phyloP scores from a whole-genome alignment of 2,113 vertebrate genomes.

The Cebidichthys violaceus region DNA sequence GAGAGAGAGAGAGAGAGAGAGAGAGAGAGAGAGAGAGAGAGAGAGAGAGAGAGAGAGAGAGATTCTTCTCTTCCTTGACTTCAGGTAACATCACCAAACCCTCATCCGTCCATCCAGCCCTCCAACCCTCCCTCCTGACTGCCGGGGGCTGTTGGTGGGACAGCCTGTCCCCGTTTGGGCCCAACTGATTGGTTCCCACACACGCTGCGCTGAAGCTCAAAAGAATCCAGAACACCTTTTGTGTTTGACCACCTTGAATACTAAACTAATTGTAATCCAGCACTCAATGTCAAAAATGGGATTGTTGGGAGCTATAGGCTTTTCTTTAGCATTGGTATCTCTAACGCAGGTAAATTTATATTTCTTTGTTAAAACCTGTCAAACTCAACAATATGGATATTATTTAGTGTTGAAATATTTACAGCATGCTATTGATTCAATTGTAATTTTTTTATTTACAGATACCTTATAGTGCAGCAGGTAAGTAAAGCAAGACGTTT shows the following conservation, averaged over 20 bases:
- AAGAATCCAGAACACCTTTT: constrained; percentile 80
- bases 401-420: not conserved
- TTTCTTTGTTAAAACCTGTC: not conserved
- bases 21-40: not conserved
- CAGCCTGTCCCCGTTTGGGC: constrained; percentile 67
- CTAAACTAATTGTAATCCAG: constrained; percentile 76
- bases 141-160: constrained; percentile 67
- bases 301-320: constrained; percentile 74
- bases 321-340: constrained; percentile 76
- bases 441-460: constrained; percentile 54
- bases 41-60: not conserved
- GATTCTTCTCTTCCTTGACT: constrained; percentile 1
- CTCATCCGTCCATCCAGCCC: constrained; percentile 21
- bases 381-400: not conserved
- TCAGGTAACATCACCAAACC: constrained; percentile 36
- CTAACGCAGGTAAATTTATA: constrained; percentile 79
- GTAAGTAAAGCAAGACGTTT: constrained; percentile 62
- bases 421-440: not conserved
- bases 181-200: constrained; percentile 80
- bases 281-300: constrained; percentile 81
- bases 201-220: constrained; percentile 70
- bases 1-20: constrained; percentile 6
- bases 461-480: constrained; percentile 75
- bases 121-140: constrained; percentile 42
- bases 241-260: constrained; percentile 74